phyloP scores from a whole-genome alignment of 2,113 vertebrate species.

The Eretmochelys imbricata region DNA sequence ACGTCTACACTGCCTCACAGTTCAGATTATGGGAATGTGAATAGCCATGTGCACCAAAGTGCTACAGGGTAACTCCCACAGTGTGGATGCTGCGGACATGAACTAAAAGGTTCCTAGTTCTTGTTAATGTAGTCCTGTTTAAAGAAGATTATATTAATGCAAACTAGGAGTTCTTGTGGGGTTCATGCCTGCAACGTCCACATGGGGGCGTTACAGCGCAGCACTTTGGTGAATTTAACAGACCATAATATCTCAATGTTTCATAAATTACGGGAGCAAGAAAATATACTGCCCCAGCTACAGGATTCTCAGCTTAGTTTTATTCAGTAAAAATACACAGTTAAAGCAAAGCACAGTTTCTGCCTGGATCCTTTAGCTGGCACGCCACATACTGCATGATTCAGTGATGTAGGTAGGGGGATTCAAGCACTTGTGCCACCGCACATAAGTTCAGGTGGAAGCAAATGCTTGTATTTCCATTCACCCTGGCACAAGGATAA shows the following conservation, averaged over 20 bases:
- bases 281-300: slow-evolving; percentile 54
- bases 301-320: slow-evolving; percentile 54
- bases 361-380: not conserved
- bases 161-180: not conserved
- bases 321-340: slow-evolving; percentile 39
- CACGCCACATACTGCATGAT: not conserved
- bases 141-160: not conserved
- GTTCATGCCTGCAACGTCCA: too few relatives aligned
- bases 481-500: accelerated
- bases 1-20: not conserved
- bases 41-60: not conserved
- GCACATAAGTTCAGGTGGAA: not conserved
- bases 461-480: not conserved
- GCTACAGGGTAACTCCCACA: not conserved
- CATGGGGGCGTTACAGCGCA: slow-evolving; percentile 55
- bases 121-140: not conserved
- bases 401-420: accelerated
- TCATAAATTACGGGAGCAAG: slow-evolving; percentile 62
- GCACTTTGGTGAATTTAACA: slow-evolving; percentile 67
- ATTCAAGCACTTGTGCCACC: accelerated
- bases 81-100: accelerated
- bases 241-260: slow-evolving; percentile 68
- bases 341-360: slow-evolving; percentile 39
- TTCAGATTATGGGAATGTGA: not conserved
- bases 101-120: not conserved